Percentiles rank a stretch among this genome's conserved stretches.
phyloP scores from a whole-genome alignment of 1,140 invertebrate genomes.

The Sipha flava region DNA sequence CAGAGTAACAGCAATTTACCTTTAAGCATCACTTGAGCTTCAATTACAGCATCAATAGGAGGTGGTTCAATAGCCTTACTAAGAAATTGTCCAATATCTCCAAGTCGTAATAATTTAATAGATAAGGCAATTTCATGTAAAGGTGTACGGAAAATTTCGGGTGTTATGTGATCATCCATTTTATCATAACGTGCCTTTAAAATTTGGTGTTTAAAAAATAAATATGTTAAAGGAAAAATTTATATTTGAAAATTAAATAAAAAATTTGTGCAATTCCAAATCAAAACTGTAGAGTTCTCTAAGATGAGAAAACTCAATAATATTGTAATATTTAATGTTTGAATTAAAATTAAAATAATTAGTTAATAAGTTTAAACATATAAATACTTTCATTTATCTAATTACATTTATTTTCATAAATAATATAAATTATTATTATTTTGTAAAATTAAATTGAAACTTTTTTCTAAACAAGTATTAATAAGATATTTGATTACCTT shows the following conservation, averaged over 20 bases:
- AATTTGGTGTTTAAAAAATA: not conserved
- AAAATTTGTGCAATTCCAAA: not conserved
- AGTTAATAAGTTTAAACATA: too few species aligned
- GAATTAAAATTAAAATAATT: too few species aligned
- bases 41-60: conserved; percentile 85
- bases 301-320: too few species aligned
- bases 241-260: not conserved
- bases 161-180: conserved; percentile 83
- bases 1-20: conserved; percentile 41
- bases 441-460: too few species aligned
- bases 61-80: conserved; percentile 90
- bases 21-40: conserved; percentile 65
- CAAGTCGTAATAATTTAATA: conserved; percentile 78
- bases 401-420: too few species aligned
- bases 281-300: too few species aligned
- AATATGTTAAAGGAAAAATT: not conserved
- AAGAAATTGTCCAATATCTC: conserved; percentile 83
- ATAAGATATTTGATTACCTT: conserved; percentile 40
- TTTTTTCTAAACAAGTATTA: too few species aligned
- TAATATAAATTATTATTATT: too few species aligned
- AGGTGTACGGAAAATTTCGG: conserved; percentile 93
- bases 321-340: too few species aligned
- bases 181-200: conserved; percentile 56
- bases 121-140: conserved; percentile 80
- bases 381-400: too few species aligned